These are phyloP conservation scores for Brachionus manjavacas DNA, from an alignment of 1,140 invertebrate genomes.

Conservation along the genomic window DNA sequence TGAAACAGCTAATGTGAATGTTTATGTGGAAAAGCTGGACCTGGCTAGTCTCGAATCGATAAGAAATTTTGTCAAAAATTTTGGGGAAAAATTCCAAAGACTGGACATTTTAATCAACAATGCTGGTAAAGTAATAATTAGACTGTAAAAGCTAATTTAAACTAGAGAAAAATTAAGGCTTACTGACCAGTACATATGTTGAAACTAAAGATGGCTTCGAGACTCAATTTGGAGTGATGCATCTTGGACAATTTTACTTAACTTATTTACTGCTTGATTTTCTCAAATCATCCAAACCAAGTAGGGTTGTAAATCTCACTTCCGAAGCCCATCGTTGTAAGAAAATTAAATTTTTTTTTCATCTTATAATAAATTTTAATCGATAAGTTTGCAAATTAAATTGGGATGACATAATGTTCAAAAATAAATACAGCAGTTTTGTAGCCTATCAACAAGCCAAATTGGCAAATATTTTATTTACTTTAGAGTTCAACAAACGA, in stretches of 20 bases:
- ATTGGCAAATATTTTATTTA: slow-evolving; percentile 71
- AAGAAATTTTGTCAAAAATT: slow-evolving; percentile 48
- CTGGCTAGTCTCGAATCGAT: slow-evolving; percentile 49
- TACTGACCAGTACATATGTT: slow-evolving; percentile 49
- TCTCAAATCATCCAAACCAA: neutral
- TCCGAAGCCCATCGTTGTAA: neutral
- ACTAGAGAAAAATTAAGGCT: slow-evolving; percentile 53
- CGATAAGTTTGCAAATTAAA: slow-evolving; percentile 48
- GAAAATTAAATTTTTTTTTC: neutral
- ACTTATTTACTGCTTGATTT: neutral
- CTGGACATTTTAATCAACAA: slow-evolving; percentile 55
- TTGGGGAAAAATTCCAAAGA: slow-evolving; percentile 47
- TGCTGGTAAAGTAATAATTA: slow-evolving; percentile 46
- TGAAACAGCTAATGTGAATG: slow-evolving; percentile 50
- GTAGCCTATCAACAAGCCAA: slow-evolving; percentile 67
- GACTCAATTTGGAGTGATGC: neutral
- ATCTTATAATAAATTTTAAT: neutral
- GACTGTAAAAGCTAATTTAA: too few relatives aligned
- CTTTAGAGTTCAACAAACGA: slow-evolving; percentile 61
- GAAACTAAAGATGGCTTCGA: slow-evolving; percentile 24
- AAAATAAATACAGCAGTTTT: slow-evolving; percentile 51
- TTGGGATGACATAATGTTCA: slow-evolving; percentile 53
- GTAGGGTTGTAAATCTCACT: neutral
- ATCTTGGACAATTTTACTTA: slow-evolving; percentile 9
- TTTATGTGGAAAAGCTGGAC: slow-evolving; percentile 49